These are phyloP conservation scores for Podilymbus podiceps DNA, from an alignment of 2,113 vertebrate genomes.

Conservation along the genomic window DNA sequence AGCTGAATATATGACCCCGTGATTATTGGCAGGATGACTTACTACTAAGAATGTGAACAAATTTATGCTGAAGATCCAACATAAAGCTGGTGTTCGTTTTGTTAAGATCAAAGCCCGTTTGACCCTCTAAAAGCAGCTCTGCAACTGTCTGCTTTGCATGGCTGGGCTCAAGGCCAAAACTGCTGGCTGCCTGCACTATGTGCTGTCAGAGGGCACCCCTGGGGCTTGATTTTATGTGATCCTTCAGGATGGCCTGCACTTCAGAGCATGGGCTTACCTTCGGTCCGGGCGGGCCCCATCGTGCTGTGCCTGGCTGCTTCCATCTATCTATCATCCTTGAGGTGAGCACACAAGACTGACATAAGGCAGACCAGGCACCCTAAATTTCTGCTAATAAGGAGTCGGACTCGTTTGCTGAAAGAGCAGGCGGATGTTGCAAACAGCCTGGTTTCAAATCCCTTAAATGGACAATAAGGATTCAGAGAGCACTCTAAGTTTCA, in stretches of 20 bases:
- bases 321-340: background rate
- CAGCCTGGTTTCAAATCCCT: background rate
- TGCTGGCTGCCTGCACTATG: background rate
- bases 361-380: background rate
- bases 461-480: background rate
- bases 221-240: background rate
- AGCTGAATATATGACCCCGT: background rate
- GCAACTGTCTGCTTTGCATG: background rate
- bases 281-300: background rate
- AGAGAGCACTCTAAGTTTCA: background rate
- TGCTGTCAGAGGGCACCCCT: background rate
- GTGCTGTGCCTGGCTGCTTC: background rate
- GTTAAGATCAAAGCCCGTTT: background rate
- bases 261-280: background rate
- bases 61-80: background rate
- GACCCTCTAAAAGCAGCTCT: background rate
- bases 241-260: background rate
- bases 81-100: background rate
- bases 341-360: background rate
- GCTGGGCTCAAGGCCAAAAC: slow-evolving; percentile 12
- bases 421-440: background rate
- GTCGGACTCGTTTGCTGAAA: background rate
- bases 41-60: background rate
- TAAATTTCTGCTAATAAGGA: background rate
- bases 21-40: background rate